phyloP scores from a whole-genome alignment of 2,797 vertebrate species.

The Agapornis canus region DNA sequence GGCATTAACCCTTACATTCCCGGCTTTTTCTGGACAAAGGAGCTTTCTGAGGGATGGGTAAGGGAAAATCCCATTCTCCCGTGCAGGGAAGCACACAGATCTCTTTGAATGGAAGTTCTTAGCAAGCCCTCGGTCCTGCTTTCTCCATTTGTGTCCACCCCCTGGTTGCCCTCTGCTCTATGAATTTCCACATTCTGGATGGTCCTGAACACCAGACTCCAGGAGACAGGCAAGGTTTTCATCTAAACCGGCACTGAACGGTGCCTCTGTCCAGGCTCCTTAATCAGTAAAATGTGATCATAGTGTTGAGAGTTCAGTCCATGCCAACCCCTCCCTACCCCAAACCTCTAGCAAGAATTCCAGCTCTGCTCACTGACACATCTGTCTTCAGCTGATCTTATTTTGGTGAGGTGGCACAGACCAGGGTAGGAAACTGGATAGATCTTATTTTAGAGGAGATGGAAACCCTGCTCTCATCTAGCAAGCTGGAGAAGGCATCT shows the following conservation, averaged over 20 bases:
- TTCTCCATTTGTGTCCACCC: not conserved
- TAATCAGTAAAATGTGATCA: not conserved
- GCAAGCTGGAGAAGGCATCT: constrained; percentile 22
- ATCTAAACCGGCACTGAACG: not conserved
- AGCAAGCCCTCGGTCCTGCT: not conserved
- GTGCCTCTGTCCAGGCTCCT: not conserved
- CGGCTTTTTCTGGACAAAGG: not conserved
- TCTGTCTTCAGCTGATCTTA: not conserved
- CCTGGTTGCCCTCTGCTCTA: not conserved
- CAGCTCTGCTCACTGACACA: not conserved
- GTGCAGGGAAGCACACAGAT: not conserved
- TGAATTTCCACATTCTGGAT: not conserved
- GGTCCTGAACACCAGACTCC: not conserved
- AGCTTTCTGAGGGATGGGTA: not conserved
- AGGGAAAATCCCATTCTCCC: not conserved
- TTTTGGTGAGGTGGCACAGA: not conserved
- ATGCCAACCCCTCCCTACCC: not conserved
- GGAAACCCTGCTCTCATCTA: constrained; percentile 35
- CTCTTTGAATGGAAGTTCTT: not conserved
- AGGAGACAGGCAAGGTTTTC: not conserved
- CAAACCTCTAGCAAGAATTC: not conserved
- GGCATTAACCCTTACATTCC: not conserved
- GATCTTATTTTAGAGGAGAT: not conserved
- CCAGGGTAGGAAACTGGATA: not conserved
- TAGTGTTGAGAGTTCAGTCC: not conserved